phyloP scores from a whole-genome alignment of 2,888 invertebrate genomes.

The Lycophotia porphyrea region DNA sequence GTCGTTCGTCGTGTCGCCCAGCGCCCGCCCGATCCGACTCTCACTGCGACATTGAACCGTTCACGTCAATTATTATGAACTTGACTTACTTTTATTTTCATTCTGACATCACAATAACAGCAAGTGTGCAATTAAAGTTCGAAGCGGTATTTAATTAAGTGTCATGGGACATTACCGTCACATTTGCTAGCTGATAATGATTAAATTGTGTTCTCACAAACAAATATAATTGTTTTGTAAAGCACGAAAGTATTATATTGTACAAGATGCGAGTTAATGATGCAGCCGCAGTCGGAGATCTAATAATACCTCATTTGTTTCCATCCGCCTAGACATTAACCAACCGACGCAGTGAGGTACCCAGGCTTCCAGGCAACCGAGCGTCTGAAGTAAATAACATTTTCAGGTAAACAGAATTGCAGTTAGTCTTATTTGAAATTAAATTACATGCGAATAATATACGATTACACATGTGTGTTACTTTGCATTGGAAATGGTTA shows the following conservation, averaged over 20 bases:
- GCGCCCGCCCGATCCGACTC: constrained; percentile 62
- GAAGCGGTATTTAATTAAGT: constrained; percentile 17
- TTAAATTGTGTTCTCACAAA: not conserved
- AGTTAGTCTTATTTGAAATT: not conserved
- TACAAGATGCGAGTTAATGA: constrained; percentile 21
- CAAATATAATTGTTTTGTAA: not conserved
- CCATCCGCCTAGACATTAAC: constrained; percentile 27
- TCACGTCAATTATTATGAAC: constrained; percentile 79
- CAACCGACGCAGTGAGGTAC: constrained; percentile 8
- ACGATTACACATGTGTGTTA: not conserved
- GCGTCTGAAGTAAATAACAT: constrained; percentile 24
- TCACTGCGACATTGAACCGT: constrained; percentile 73
- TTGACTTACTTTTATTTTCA: constrained; percentile 75
- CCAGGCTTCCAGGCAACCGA: constrained; percentile 7
- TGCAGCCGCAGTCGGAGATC: constrained; percentile 19
- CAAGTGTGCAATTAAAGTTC: constrained; percentile 9
- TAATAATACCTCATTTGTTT: constrained; percentile 57
- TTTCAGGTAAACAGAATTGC: constrained; percentile 37
- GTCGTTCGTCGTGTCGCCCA: constrained; percentile 32
- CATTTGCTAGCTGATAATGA: not conserved
- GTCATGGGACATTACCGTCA: not conserved
- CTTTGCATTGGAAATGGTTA: constrained; percentile 12
- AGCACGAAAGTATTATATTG: not conserved
- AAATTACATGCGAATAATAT: not conserved
- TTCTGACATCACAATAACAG: constrained; percentile 40